Evolutionary conservation across 1,140 invertebrate species (phyloP).

Genomic region (Calosoma granatense): DNA sequence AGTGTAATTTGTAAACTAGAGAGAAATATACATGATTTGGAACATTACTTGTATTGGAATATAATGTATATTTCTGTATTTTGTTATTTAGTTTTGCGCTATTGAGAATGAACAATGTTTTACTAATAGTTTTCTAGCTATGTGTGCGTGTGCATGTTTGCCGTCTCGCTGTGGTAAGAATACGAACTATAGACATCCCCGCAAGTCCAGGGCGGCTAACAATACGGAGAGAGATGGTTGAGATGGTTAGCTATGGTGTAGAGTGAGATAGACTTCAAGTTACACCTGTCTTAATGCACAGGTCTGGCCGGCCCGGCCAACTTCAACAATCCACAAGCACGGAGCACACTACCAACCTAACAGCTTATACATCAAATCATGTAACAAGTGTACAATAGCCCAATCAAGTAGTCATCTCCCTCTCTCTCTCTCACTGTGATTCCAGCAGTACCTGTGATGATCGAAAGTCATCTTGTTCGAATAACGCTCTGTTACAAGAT

Average conservation of each 20-base stretch:
- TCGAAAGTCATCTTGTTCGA: background rate
- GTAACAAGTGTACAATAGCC: conserved; percentile 4
- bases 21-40: too few relatives aligned
- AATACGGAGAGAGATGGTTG: background rate
- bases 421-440: background rate
- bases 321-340: background rate
- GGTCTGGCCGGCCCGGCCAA: background rate
- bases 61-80: too few relatives aligned
- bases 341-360: conserved; percentile 6
- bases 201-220: background rate
- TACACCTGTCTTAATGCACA: conserved; percentile 8
- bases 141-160: too few relatives aligned
- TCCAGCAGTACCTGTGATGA: background rate
- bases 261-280: background rate
- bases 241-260: too few relatives aligned
- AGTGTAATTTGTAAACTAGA: too few relatives aligned
- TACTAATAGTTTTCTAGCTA: too few relatives aligned
- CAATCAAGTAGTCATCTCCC: background rate
- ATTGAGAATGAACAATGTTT: too few relatives aligned
- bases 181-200: background rate
- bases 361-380: conserved; percentile 9
- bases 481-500: too few relatives aligned
- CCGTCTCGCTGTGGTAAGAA: too few relatives aligned
- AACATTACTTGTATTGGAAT: too few relatives aligned
- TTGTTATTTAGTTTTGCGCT: too few relatives aligned